Base-by-base conservation (phyloP, 2,797 vertebrate species). In the Crocidura indochinensis region DNA sequence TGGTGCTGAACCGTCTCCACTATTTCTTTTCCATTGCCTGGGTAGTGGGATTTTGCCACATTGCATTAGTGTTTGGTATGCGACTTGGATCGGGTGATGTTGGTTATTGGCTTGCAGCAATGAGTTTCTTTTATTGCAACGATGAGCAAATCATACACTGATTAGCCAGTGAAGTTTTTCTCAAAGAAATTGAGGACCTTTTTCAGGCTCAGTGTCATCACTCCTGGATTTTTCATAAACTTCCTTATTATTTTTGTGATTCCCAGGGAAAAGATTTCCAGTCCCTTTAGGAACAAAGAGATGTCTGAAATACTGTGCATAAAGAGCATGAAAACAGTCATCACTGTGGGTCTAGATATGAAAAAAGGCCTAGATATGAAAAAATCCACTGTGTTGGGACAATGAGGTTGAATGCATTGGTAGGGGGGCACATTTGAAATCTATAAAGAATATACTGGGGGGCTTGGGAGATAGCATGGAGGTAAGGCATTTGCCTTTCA, bases 281-380 rank as follows among this genome's bases (percentile, higher is more conserved):
- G 97, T 84, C 99, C 96, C 96, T 99, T 99, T 76, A 99, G 98
- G 94, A 99, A 98, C 20, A 99, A 97, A 90, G 99, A 99, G 86
- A 99, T 98, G 0, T 99, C 98, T 1, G 99, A 98, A 19, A 99
- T 99, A 53, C 99, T 98, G 69, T 99, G 97, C 99, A 99, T 99
- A 95, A 99, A 99, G 67, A 99, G 97, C 98, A 99, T 99, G 94
- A 99, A 99, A 94, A 99, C 98, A 77, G 98, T 99, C 97, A 99
- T 99, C 96, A 99, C 99, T 44, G 99, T 99, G 29, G 99, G 99
- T 91, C 99, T 98, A 22, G 99, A 99, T 83, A 99, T 99, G 93
- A 99, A 99, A 95, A 99, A 99, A 93, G n/a, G 99, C 91, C 99
- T 98, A 22, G 99, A 99, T 83, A 99, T 99, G 93, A 99, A 99